phyloP scores from a whole-genome alignment of 2,888 invertebrate species.

The Drosophila testacea region DNA sequence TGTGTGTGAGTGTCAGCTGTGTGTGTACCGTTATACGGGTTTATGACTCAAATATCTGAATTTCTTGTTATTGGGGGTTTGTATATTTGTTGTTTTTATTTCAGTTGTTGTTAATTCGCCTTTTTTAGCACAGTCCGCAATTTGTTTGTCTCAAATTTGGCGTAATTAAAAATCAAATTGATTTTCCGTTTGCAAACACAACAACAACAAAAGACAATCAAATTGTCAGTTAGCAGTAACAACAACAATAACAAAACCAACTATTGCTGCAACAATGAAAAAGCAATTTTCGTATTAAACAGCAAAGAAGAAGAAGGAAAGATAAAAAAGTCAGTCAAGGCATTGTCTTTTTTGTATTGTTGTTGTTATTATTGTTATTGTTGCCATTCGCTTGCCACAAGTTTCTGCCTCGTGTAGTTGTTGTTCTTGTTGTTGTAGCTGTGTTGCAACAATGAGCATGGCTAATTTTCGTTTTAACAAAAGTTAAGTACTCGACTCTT shows the following conservation, averaged over 20 bases:
- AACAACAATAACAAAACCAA: constrained; percentile 32
- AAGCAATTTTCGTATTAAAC: constrained; percentile 69
- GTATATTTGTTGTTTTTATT: constrained; percentile 21
- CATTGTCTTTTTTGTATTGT: constrained; percentile 52
- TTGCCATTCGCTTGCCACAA: constrained; percentile 62
- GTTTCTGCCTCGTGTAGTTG: constrained; percentile 53
- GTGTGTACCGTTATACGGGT: constrained; percentile 67
- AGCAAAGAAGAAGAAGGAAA: constrained; percentile 23
- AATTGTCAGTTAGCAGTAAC: constrained; percentile 58
- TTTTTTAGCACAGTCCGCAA: constrained; percentile 66
- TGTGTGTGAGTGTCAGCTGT: constrained; percentile 47
- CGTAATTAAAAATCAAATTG: constrained; percentile 76
- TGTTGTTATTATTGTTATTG: constrained; percentile 45
- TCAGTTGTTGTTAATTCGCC: constrained; percentile 51
- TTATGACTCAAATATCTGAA: constrained; percentile 67
- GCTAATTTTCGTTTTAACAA: constrained; percentile 77
- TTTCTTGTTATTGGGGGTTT: constrained; percentile 33
- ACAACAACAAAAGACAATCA: constrained; percentile 49
- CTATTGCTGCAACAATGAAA: constrained; percentile 68
- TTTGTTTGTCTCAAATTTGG: constrained; percentile 75
- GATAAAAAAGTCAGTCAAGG: constrained; percentile 70
- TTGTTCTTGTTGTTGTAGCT: constrained; percentile 42
- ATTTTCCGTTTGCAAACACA: constrained; percentile 63
- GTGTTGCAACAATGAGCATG: constrained; percentile 78
- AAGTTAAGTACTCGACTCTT: constrained; percentile 72